Conservation (phyloP, 2,888 invertebrate genomes). For the Eubasilissa splendida region DNA sequence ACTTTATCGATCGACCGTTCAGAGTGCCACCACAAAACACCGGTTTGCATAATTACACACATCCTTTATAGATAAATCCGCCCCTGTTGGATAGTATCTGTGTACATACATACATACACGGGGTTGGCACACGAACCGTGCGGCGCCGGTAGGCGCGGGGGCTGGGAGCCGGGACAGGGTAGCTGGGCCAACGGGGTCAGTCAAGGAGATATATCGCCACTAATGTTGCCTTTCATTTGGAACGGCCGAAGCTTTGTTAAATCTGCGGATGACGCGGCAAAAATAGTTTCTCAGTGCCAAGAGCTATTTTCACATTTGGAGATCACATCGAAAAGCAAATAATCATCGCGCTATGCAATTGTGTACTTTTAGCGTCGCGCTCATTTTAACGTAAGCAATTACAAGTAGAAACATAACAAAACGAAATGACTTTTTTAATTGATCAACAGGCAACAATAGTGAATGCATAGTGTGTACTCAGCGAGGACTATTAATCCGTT, state of each 20-base stretch:
- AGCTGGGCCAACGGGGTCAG: slow-evolving; percentile 1
- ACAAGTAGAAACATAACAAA: no score
- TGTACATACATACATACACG: neutral
- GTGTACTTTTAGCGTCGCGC: neutral
- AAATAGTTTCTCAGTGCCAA: neutral
- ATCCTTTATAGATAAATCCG: neutral
- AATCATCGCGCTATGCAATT: neutral
- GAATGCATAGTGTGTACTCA: no score
- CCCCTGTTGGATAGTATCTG: neutral
- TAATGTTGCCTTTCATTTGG: slow-evolving; percentile 38
- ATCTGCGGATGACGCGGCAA: slow-evolving; percentile 31
- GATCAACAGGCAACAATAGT: no score
- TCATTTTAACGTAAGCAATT: neutral
- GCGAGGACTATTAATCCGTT: no score
- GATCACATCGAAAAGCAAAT: neutral
- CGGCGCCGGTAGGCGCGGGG: no score
- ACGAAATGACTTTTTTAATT: no score
- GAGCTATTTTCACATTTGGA: neutral
- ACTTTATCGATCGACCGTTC: no score
- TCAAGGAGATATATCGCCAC: slow-evolving; percentile 33
- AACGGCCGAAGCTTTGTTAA: slow-evolving; percentile 26
- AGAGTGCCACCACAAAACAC: no score
- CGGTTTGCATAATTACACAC: no score
- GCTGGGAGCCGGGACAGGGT: neutral
- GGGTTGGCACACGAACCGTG: no score